A percentile compares a stretch with the other conserved stretches of the same genome.
Conservation (phyloP, 2,888 invertebrate genomes). For the Cephus rjabovi region DNA sequence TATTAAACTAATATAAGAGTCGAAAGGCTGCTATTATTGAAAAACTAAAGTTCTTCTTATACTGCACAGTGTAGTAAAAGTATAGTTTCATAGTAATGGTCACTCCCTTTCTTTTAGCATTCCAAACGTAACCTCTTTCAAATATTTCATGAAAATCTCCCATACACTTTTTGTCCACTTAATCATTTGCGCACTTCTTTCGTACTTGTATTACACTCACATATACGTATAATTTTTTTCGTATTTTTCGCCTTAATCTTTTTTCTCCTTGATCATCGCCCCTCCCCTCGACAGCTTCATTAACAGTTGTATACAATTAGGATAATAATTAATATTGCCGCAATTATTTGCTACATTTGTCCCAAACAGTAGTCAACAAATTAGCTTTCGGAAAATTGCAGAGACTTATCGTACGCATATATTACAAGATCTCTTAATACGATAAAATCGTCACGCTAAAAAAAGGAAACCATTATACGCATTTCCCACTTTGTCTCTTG, state of each 20-base stretch:
- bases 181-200: too few relatives aligned
- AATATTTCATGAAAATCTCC: too few relatives aligned
- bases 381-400: constrained; percentile 26
- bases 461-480: neutral
- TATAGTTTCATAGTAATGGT: constrained; percentile 39
- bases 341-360: constrained; percentile 50
- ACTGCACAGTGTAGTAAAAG: constrained; percentile 12
- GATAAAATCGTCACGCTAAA: neutral
- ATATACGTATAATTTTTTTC: constrained; percentile 20
- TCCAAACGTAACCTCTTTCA: neutral
- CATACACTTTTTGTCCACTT: too few relatives aligned
- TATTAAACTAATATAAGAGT: constrained; percentile 19
- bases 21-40: constrained; percentile 38
- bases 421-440: neutral
- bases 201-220: neutral
- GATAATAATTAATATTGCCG: constrained; percentile 58
- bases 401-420: constrained; percentile 9
- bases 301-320: constrained; percentile 53
- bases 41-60: constrained; percentile 48
- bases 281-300: constrained; percentile 20
- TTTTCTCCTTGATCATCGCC: neutral
- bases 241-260: constrained; percentile 15
- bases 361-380: constrained; percentile 50
- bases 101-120: constrained; percentile 26
- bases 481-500: neutral